Evolutionary conservation across 2,888 invertebrate genomes (phyloP), one percentile per base, ranked within the genome.

Genomic region (Idaea straminata): DNA sequence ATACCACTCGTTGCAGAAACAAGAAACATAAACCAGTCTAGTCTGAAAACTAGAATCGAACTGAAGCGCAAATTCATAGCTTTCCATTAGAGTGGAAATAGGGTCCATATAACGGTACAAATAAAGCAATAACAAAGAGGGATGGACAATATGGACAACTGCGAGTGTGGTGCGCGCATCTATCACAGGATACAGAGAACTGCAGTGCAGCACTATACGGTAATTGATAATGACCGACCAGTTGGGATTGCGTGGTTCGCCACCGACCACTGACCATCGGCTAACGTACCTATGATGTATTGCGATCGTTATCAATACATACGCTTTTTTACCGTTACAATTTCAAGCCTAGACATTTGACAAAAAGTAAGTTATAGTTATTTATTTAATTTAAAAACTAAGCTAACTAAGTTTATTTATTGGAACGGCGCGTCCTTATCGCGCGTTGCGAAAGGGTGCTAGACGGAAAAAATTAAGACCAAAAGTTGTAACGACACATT

Each of bases 61-160:
- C 10, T 47, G 10, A 47, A 47, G 47, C 47, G 13, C 47, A 47
- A 47, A 47, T 47, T 47, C 47, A 25, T 34, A 36, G 25, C 35
- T 38, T 61, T 34, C 59, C 57, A 38, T 66, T 70, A 66, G 61
- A 67, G 61, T 64, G 61, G 68, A 69, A 67, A 64, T 63, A 65
- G 64, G 62, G 64, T 47, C 58, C 62, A 35, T 68, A 61, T 62
- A 66, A 15, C 65, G 66, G 66, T 67, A 80, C 74, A 77, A 79
- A 80, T 79, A 77, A 79, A 74, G 75, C 75, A 74, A 77, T 80
- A 80, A 82, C 79, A 74, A 71, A 77, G 79, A 82, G 73, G 66
- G 74, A 80, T 80, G 75, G 76, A 78, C 75, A 73, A 72, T n/a
- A 25, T 58, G 58, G 58, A 47, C 47, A 47, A 34, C 69, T 72